These are phyloP conservation scores for Drosophila hydei DNA, from an alignment of 1,140 invertebrate genomes.

Conservation along the genomic window DNA sequence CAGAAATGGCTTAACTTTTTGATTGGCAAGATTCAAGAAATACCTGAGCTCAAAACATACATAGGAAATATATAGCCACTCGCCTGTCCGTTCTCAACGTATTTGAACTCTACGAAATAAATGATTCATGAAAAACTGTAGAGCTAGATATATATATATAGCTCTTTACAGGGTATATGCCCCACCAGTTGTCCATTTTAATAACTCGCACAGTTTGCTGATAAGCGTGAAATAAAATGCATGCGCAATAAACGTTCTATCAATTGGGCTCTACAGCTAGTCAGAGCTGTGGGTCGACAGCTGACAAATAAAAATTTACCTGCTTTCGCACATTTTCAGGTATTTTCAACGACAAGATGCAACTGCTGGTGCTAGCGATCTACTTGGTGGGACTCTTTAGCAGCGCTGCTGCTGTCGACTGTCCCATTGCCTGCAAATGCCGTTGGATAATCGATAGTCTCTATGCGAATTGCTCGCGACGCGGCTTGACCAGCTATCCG, in stretches of 20 bases:
- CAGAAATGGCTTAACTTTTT: too few relatives aligned
- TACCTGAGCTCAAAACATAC: too few relatives aligned
- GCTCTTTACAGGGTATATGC: neutral
- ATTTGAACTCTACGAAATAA: too few relatives aligned
- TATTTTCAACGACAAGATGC: slow-evolving; percentile 22
- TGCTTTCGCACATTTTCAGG: slow-evolving; percentile 24
- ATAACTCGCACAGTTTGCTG: slow-evolving; percentile 5
- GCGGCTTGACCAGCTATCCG: slow-evolving; percentile 83
- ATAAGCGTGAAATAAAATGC: slow-evolving; percentile 42
- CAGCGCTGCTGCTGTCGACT: slow-evolving; percentile 50
- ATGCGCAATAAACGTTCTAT: slow-evolving; percentile 58
- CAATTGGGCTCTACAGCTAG: neutral
- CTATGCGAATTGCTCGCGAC: slow-evolving; percentile 84
- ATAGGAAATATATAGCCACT: too few relatives aligned
- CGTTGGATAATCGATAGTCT: slow-evolving; percentile 72
- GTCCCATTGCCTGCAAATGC: slow-evolving; percentile 78
- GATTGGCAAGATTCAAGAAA: too few relatives aligned
- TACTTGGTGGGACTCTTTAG: neutral
- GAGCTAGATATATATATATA: too few relatives aligned
- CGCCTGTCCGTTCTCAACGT: too few relatives aligned
- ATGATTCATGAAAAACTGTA: too few relatives aligned
- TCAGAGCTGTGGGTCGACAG: neutral
- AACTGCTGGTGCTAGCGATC: neutral
- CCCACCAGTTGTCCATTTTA: neutral
- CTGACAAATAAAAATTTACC: neutral